Base-by-base conservation (phyloP, 2,888 invertebrate genomes). In the Caenorhabditis japonica region DNA sequence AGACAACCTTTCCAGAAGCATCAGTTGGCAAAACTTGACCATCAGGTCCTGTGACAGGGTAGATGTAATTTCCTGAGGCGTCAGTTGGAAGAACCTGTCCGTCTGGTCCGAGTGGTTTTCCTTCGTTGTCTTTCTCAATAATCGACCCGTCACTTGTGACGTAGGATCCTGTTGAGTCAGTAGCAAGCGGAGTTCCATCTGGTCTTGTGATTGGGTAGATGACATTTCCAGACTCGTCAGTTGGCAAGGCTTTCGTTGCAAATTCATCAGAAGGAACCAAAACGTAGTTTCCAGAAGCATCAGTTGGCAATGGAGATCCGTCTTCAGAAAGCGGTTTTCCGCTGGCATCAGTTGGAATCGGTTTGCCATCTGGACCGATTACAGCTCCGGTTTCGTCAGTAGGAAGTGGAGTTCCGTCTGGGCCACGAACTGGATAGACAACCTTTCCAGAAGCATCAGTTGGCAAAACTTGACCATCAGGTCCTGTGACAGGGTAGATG, bases 351-450 rank as follows among this genome's bases (percentile, higher is more conserved):
- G 76, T 76, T 17, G 76, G 60, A 15, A 79, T 38, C 13, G 58
- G 68, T 36, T 61, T 43, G n/a, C 75, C 76, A 17, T 82, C 80
- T 19, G 76, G 79, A 19, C 58, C 53, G 58, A 60, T 62, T 3
- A 77, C 77, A 10, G 3, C 15, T 44, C 75, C 75, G 5, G 49
- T 38, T 7, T 39, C 47, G 36, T 76, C 74, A 23, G 76, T 76
- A 8, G 49, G 8, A 34, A 68, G 51, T 59, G 68, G 70, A 23
- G 61, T 68, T 53, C 73, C 78, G 23, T 62, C 72, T 17, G 69
- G 43, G 27, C 68, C 44, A 17, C 38, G 27, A 44, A 79, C 62
- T 21, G 77, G 51, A 4, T 72, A 70, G 52, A 84, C 36, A 2
- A 62, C 66, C 12, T 74, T 44, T 21, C 77, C 76, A 33, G 59